These are phyloP conservation scores for Agonum fuliginosum DNA, from an alignment of 2,888 invertebrate species.

Conservation along the genomic window DNA sequence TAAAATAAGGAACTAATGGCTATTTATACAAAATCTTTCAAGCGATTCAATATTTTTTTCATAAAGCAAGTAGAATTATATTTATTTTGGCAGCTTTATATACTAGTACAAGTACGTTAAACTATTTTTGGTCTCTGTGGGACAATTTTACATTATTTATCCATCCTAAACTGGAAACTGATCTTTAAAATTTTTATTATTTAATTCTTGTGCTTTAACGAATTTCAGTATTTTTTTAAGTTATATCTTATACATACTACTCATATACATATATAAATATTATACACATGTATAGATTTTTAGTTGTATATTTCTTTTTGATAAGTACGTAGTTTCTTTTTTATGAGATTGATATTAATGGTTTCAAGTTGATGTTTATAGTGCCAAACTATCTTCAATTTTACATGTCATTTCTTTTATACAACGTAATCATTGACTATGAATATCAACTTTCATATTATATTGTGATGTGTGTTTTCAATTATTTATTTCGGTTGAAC, in stretches of 20 bases:
- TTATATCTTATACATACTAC: constrained; percentile 46
- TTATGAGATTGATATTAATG: constrained; percentile 36
- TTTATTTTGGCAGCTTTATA: constrained; percentile 51
- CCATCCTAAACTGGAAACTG: background rate
- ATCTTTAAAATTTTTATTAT: constrained; percentile 28
- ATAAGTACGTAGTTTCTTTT: constrained; percentile 35
- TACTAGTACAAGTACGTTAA: constrained; percentile 34
- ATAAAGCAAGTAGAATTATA: background rate
- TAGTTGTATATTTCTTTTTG: constrained; percentile 52
- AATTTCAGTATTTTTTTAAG: constrained; percentile 59
- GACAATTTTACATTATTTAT: constrained; percentile 6
- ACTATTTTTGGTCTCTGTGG: background rate
- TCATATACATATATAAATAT: constrained; percentile 53
- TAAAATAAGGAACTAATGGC: constrained; percentile 36
- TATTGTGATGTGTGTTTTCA: constrained; percentile 59
- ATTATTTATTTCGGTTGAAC: constrained; percentile 58
- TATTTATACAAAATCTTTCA: constrained; percentile 38
- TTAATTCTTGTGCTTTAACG: constrained; percentile 57
- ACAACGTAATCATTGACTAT: constrained; percentile 37
- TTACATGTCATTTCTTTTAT: constrained; percentile 20
- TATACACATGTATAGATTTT: constrained; percentile 53
- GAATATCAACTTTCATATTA: constrained; percentile 56
- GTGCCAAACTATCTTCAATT: constrained; percentile 32
- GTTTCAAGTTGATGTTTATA: constrained; percentile 53
- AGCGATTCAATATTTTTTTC: constrained; percentile 20